phyloP scores from a whole-genome alignment of 2,113 vertebrate genomes.

The Petroica traversi region DNA sequence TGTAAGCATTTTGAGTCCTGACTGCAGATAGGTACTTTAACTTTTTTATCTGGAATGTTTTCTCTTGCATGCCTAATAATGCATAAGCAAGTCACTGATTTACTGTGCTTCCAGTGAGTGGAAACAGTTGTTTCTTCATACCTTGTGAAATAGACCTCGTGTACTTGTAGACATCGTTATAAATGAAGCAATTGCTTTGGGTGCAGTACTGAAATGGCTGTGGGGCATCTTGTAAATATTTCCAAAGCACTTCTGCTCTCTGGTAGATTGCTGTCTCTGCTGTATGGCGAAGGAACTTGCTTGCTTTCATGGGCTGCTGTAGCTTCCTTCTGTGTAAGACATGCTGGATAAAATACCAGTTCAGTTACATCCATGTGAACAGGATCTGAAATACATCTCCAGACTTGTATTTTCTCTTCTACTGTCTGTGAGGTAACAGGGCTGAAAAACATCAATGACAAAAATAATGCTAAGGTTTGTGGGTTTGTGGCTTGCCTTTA shows the following conservation, averaged over 20 bases:
- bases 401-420: neutral
- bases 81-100: neutral
- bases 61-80: neutral
- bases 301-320: neutral
- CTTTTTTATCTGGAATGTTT: neutral
- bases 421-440: neutral
- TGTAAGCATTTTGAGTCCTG: neutral
- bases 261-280: neutral
- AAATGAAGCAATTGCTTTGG: constrained; percentile 3
- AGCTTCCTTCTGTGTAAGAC: neutral
- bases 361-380: neutral
- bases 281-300: neutral
- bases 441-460: neutral
- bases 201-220: neutral
- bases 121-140: constrained; percentile 44
- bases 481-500: neutral
- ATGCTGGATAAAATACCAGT: neutral
- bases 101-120: constrained; percentile 22
- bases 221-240: neutral
- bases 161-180: neutral
- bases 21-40: neutral
- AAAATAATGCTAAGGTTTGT: neutral
- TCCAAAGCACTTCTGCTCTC: neutral
- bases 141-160: constrained; percentile 14
- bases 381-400: neutral